These are phyloP conservation scores for Spodoptera picta DNA, from an alignment of 2,888 invertebrate species.

Conservation along the genomic window DNA sequence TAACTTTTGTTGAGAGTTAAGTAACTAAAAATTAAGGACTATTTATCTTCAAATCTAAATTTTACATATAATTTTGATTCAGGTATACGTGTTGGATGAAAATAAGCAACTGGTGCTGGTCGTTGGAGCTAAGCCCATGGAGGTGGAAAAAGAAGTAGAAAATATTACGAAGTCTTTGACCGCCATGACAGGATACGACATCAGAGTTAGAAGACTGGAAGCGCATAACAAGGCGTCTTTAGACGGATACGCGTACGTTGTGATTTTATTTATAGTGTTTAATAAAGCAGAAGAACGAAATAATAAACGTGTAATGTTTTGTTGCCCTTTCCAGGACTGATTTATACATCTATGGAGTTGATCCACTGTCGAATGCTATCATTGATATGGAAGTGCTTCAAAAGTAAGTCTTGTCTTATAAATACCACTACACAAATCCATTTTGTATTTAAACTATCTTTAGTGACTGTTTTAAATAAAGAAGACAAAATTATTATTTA, in stretches of 20 bases:
- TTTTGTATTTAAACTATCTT: too few relatives aligned
- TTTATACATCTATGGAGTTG: slow-evolving; percentile 95
- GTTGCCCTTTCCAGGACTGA: slow-evolving; percentile 91
- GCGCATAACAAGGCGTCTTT: slow-evolving; percentile 92
- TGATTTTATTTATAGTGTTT: slow-evolving; percentile 17
- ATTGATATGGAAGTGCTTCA: slow-evolving; percentile 94
- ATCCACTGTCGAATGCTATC: slow-evolving; percentile 93
- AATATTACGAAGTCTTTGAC: slow-evolving; percentile 91
- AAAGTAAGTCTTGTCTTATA: slow-evolving; percentile 87
- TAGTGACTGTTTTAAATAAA: too few relatives aligned
- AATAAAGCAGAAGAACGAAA: too few relatives aligned
- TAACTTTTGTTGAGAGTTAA: not conserved
- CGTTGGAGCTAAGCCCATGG: slow-evolving; percentile 92
- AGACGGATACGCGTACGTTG: slow-evolving; percentile 91
- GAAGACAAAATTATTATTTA: too few relatives aligned
- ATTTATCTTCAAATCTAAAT: too few relatives aligned
- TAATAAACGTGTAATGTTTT: too few relatives aligned
- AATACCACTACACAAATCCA: not conserved
- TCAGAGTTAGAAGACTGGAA: slow-evolving; percentile 93
- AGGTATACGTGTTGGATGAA: slow-evolving; percentile 95
- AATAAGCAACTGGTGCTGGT: slow-evolving; percentile 94
- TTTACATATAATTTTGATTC: not conserved
- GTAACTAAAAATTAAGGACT: too few relatives aligned
- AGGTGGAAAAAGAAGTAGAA: slow-evolving; percentile 92
- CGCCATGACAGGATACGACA: slow-evolving; percentile 93